Evolutionary conservation across 2,888 invertebrate species (phyloP), one percentile per base, ranked within the genome.

Genomic region (Criorhina ranunculi): DNA sequence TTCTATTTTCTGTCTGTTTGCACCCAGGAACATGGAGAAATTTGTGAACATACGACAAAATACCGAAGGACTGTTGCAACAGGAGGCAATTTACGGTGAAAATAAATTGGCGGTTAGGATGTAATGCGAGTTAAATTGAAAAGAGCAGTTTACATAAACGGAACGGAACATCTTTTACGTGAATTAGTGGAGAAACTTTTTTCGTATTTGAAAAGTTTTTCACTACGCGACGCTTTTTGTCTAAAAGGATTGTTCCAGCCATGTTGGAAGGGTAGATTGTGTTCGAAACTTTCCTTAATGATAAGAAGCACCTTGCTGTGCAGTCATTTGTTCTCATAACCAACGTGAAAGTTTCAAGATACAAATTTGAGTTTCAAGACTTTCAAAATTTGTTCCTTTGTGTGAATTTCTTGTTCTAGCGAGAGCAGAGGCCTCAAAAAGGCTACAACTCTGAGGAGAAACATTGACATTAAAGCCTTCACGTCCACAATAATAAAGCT

Each of bases 101-200:
- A 44, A 44, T 44, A 44, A 44, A 44, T 44, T 44, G 31, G 19
- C n/a, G 67, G 67, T 33, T 31, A 19, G 59, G 51, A 60, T 60
- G 49, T 51, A 4, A 70, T 70, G 70, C 24, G 60, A 60, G 60
- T 60, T 51, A 60, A 64, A 64, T 49, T 49, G 46, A 49, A 64
- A 46, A 72, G 60, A 51, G 49, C 57, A 19, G 66, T 75, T 75
- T 19, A 75, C 49, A 12, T 66, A 66, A 57, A 75, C 46, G 33
- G 37, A 66, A 29, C 60, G 44, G 7, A 46, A 73, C 44, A 64
- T 46, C 44, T 75, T 44, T 17, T 12, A 37, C 29, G 49, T 31
- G 66, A 66, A 66, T 75, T 57, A 64, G 64, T 64, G 44, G 55
- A 11, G 12, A 64, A 66, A 75, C n/a, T 55, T 64, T 62, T 12